Evolutionary conservation across 2,888 invertebrate species (phyloP).

Genomic region (Drosophila ezoana): DNA sequence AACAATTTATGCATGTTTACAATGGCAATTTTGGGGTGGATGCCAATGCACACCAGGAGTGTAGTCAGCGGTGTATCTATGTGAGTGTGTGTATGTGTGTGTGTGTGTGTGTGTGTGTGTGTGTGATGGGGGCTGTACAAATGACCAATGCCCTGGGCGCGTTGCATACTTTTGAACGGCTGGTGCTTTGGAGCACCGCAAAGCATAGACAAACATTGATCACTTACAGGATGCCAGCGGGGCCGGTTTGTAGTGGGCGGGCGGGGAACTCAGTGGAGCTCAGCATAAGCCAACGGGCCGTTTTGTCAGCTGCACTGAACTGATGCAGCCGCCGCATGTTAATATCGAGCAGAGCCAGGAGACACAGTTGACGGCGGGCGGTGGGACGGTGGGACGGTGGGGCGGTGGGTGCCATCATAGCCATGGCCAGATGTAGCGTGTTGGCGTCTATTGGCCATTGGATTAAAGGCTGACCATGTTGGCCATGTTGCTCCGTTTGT

Average conservation of each 20-base stretch:
- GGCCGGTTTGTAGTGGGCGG: constrained; percentile 10
- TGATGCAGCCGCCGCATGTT: constrained; percentile 64
- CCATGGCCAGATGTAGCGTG: constrained; percentile 13
- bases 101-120: not conserved
- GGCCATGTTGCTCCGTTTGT: constrained; percentile 24
- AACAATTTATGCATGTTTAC: constrained; percentile 80
- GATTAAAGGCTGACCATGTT: constrained; percentile 70
- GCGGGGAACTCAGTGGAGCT: constrained; percentile 5
- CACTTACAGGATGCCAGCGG: constrained; percentile 72
- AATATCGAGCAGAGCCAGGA: constrained; percentile 52
- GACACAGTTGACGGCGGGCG: not conserved
- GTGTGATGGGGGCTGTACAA: constrained; percentile 35
- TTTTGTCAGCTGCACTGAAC: constrained; percentile 64
- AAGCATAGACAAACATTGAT: constrained; percentile 79
- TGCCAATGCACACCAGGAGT: too few relatives aligned
- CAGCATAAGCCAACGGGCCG: constrained; percentile 61
- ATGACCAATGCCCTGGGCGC: constrained; percentile 64
- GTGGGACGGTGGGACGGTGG: too few relatives aligned
- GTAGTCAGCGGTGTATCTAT: too few relatives aligned
- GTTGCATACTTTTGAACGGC: constrained; percentile 50
- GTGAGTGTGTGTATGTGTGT: not conserved
- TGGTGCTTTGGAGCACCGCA: constrained; percentile 57
- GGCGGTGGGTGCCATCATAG: constrained; percentile 1
- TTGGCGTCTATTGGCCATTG: constrained; percentile 71
- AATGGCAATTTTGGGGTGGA: constrained; percentile 58